A percentile compares a stretch with the other conserved stretches of the same genome.
phyloP scores from a whole-genome alignment of 2,113 vertebrate genomes.

The Leucopsar rothschildi region DNA sequence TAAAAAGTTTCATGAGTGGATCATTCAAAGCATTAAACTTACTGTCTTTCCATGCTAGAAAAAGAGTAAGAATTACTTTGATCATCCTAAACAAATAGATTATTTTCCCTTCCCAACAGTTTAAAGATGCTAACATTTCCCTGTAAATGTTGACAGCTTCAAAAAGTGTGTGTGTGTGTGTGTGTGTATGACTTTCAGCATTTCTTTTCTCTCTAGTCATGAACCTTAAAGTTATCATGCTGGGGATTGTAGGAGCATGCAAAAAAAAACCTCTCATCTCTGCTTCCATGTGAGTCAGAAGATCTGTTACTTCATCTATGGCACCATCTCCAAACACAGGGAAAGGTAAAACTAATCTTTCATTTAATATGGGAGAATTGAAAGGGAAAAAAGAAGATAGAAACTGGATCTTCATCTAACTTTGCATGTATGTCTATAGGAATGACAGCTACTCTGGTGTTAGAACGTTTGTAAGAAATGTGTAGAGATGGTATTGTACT shows the following conservation, averaged over 20 bases:
- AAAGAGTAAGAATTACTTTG: not conserved
- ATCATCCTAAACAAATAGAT: not conserved
- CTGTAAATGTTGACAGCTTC: not conserved
- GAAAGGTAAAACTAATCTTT: not conserved
- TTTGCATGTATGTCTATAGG: not conserved
- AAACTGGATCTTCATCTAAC: not conserved
- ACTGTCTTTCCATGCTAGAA: not conserved
- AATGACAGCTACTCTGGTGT: not conserved
- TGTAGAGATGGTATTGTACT: not conserved
- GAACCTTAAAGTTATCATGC: not conserved
- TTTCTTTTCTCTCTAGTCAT: not conserved
- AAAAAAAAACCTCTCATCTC: not conserved
- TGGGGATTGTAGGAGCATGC: not conserved
- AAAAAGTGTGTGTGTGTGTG: not conserved
- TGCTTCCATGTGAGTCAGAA: not conserved
- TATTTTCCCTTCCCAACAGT: not conserved
- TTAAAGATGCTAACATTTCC: not conserved
- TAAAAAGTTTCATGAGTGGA: not conserved
- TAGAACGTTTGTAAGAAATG: not conserved
- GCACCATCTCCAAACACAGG: not conserved
- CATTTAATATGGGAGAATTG: not conserved
- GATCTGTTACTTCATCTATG: not conserved
- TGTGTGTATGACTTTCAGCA: not conserved
- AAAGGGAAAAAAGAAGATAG: not conserved
- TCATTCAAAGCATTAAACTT: not conserved